A percentile compares a stretch with the other conserved stretches of the same genome.
Conservation (phyloP, 2,797 vertebrate species). For the Eulemur rubriventer region DNA sequence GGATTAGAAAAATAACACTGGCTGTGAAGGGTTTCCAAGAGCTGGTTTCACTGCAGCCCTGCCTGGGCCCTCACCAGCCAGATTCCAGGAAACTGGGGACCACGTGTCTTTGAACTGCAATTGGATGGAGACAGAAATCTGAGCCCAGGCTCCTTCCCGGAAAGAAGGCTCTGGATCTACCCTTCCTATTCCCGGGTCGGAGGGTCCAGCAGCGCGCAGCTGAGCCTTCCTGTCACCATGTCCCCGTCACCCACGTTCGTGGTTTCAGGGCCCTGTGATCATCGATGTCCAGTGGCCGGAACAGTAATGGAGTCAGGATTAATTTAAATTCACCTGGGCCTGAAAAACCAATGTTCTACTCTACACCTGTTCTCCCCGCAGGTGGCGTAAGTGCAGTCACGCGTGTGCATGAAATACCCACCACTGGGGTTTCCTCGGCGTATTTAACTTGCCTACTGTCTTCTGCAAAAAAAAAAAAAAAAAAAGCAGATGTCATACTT, state of each 20-base stretch:
- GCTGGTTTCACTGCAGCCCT: too few relatives aligned
- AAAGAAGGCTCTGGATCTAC: rapidly evolving
- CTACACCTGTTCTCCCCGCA: not conserved
- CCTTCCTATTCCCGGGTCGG: rapidly evolving
- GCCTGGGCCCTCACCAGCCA: rapidly evolving
- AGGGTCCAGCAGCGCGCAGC: rapidly evolving
- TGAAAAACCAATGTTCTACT: not conserved
- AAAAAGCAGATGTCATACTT: not conserved
- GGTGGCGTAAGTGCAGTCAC: not conserved
- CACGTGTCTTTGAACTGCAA: rapidly evolving
- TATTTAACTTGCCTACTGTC: too few relatives aligned
- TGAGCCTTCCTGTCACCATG: rapidly evolving
- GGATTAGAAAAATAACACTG: not conserved
- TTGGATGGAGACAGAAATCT: rapidly evolving
- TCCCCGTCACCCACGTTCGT: rapidly evolving
- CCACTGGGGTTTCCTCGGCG: too few relatives aligned
- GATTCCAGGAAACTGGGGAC: not conserved
- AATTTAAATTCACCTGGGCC: not conserved
- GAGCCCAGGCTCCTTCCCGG: not conserved
- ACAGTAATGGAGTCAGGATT: not conserved
- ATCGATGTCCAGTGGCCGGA: not conserved
- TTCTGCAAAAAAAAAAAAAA: not conserved
- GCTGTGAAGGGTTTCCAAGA: not conserved
- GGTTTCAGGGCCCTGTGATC: not conserved
- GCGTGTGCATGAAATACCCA: not conserved